Conservation (phyloP, 2,888 invertebrate genomes). For the Fragum fragum region DNA sequence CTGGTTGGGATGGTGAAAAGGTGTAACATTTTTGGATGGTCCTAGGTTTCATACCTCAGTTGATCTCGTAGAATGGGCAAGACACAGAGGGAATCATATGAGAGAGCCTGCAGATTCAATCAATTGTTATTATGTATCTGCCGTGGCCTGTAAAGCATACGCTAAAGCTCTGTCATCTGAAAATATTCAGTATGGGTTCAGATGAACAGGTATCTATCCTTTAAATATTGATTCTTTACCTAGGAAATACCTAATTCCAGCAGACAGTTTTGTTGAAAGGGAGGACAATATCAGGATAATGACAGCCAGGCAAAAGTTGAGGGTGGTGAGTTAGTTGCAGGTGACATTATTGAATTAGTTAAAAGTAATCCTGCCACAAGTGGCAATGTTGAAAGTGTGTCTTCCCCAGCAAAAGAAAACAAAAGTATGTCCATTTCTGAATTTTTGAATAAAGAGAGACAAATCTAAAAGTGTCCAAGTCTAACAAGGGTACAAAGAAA, state of each 20-base stretch:
- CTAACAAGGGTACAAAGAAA: background rate
- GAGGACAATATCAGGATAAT: background rate
- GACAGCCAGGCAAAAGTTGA: conserved; percentile 4
- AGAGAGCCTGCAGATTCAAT: conserved; percentile 1
- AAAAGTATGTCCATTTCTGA: background rate
- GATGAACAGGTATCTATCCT: conserved; percentile 37
- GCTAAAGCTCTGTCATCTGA: conserved; percentile 22
- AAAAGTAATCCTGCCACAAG: background rate
- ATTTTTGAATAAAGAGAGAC: background rate
- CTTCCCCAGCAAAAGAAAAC: background rate
- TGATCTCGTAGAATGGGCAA: conserved; percentile 41
- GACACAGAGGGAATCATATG: conserved; percentile 23
- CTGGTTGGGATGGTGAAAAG: conserved; percentile 10
- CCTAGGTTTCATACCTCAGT: conserved; percentile 33
- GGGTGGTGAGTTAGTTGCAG: background rate
- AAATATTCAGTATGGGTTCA: conserved; percentile 40
- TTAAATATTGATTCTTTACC: conserved; percentile 27
- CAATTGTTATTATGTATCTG: conserved; percentile 39
- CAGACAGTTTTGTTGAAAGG: background rate
- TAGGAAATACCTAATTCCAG: background rate
- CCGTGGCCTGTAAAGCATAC: conserved; percentile 38
- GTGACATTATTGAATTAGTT: background rate
- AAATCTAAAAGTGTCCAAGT: background rate
- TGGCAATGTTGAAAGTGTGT: background rate
- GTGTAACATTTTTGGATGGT: conserved; percentile 39